Evolutionary conservation across 2,888 invertebrate species (phyloP), one percentile per base, ranked within the genome.

Genomic region (Ceriagrion tenellum): DNA sequence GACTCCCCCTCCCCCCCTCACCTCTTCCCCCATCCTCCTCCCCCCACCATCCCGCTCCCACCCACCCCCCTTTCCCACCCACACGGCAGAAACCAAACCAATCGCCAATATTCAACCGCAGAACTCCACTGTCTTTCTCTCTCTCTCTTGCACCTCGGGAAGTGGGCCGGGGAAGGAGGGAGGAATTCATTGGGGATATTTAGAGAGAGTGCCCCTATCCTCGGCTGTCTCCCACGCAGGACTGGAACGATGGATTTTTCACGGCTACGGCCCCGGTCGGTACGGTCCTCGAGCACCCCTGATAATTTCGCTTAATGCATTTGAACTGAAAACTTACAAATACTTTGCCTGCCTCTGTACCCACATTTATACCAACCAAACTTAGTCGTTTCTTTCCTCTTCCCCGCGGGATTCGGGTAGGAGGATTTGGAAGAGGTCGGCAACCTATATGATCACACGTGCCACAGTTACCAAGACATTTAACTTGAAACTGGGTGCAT

Each of bases 291-390:
- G 35, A 35, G 4, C 16, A 20, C 23, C 69, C n/a, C 69, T 26
- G 69, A 69, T 69, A 6, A n/a, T 26, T 23, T 26, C 26, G n/a
- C 18, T 23, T 26, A 20, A 10, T 26, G 26, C 8, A 69, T 59
- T 59, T 59, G 12, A 16, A 59, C 59, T 59, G 59, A 59, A 97
- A 96, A 95, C 96, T 96, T 69, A 47, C 47, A 47, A 47, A 47
- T 47, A 47, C 47, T 47, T 47, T 47, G 47, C 47, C 47, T 8
- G 8, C 47, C 8, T 47, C 47, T n/a, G n/a, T n/a, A n/a, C n/a
- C n/a, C n/a, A n/a, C n/a, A n/a, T n/a, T n/a, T n/a, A n/a, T n/a
- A n/a, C n/a, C n/a, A n/a, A n/a, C n/a, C n/a, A n/a, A n/a, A n/a
- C n/a, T n/a, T n/a, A n/a, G n/a, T n/a, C n/a, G n/a, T n/a, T 8